phyloP scores from a whole-genome alignment of 2,797 vertebrate genomes.

The Alfaro cultratus region DNA sequence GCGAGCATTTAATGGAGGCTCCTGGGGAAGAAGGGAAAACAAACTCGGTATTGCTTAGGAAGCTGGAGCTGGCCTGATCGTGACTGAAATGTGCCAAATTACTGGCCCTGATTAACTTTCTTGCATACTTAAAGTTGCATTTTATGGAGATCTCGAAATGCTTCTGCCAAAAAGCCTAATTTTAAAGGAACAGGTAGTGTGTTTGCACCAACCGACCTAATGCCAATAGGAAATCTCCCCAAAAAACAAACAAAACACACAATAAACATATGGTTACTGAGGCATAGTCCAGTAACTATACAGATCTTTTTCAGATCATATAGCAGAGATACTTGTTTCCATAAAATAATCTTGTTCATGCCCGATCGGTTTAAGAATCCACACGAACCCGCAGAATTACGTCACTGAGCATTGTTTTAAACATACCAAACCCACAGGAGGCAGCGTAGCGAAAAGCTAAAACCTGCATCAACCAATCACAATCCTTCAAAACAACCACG shows the following conservation, averaged over 20 bases:
- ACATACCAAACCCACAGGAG: too few relatives aligned
- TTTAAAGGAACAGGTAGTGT: background rate
- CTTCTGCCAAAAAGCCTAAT: background rate
- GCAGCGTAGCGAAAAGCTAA: too few relatives aligned
- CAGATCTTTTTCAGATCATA: too few relatives aligned
- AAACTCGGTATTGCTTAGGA: background rate
- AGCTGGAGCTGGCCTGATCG: background rate
- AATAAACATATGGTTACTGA: too few relatives aligned
- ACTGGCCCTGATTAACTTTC: background rate
- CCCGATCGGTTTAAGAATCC: too few relatives aligned
- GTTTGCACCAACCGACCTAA: background rate
- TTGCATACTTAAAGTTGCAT: background rate
- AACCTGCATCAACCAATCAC: too few relatives aligned
- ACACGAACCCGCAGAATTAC: too few relatives aligned
- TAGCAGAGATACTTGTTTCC: too few relatives aligned
- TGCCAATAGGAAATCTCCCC: background rate
- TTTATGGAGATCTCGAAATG: background rate
- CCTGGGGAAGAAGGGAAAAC: slow-evolving; percentile 28
- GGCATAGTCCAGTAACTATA: too few relatives aligned
- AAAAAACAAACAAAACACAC: background rate
- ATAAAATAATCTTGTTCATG: too few relatives aligned
- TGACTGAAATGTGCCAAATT: background rate
- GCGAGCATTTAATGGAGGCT: slow-evolving; percentile 48
- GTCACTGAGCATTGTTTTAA: too few relatives aligned
- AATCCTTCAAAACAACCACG: too few relatives aligned